Conservation (phyloP, 1,140 invertebrate genomes). For the Listronotus oregonensis region DNA sequence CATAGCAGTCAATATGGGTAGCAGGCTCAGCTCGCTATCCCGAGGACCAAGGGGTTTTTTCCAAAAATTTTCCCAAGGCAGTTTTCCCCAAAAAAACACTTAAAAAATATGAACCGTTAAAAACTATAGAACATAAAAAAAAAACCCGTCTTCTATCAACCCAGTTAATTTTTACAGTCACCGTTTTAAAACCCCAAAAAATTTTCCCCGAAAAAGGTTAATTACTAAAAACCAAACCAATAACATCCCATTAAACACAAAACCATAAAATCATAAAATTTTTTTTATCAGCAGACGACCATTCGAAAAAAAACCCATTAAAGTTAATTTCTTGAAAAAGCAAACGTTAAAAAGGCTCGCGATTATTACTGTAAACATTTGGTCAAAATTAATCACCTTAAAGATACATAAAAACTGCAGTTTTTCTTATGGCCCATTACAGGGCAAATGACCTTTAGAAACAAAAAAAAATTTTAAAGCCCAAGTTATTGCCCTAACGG, state of each 20-base stretch:
- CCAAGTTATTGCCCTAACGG: no score
- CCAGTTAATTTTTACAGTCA: no score
- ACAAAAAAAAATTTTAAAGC: slow-evolving; percentile 7
- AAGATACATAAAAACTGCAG: slow-evolving; percentile 38
- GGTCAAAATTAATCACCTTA: slow-evolving; percentile 37
- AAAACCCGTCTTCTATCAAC: no score
- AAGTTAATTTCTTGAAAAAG: slow-evolving; percentile 38
- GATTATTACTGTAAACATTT: slow-evolving; percentile 36
- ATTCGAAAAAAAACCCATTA: slow-evolving; percentile 35
- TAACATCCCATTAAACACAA: slow-evolving; percentile 27
- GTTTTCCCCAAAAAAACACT: no score
- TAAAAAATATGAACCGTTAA: no score
- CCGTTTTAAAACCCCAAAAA: no score
- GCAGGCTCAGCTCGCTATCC: no score
- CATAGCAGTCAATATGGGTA: no score
- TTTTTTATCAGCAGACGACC: slow-evolving; percentile 36
- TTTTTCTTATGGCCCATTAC: slow-evolving; percentile 36
- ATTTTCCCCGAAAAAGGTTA: no score
- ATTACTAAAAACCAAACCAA: slow-evolving; percentile 2
- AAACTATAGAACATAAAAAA: no score
- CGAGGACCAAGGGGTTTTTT: no score
- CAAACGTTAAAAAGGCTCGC: slow-evolving; percentile 35
- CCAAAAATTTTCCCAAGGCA: no score
- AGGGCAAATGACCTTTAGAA: slow-evolving; percentile 26
- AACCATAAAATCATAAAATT: slow-evolving; percentile 32